Evolutionary conservation across 2,113 vertebrate genomes (phyloP), one percentile per base, ranked within the genome.

Genomic region (Macroglossus sobrinus): DNA sequence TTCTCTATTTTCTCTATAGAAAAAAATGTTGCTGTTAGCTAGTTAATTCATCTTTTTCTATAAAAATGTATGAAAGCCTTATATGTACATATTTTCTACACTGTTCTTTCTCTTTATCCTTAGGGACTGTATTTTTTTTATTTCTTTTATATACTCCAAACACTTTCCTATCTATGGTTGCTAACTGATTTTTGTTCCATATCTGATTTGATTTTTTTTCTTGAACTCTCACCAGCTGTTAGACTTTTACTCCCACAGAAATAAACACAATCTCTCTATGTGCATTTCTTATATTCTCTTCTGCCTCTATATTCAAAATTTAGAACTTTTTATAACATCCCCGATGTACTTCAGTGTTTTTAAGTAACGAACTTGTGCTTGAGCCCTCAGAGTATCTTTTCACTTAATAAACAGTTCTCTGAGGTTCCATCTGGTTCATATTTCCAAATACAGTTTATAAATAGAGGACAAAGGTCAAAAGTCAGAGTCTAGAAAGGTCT

Each of bases 201-300:
- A 75, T 93, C 78, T 89, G 40, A 93, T 81, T 64, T 53, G 21
- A 59, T 28, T 80, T 91, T 91, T 68, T 88, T 95, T 66, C 43
- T 63, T 75, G 30, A 35, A 21, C 35, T 92, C 82, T 45, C 40
- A 21, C 13, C 59, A 64, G 28, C 40, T 84, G 3, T 78, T 85
- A 40, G 78, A 55, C 35, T 89, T 94, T 93, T 91, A 3, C 75
- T 16, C 45, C 28, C n/a, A 7, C 43, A 66, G 50, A 91, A 85
- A 63, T 43, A 45, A 82, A 68, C 14, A 53, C 0, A 6, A 19
- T 7, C 53, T 76, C n/a, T 35, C 35, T 63, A 26, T 45, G 14
- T 33, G 38, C 1, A 22, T 53, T 61, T 75, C n/a, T 94, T 79
- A 30, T 12, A 55, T 71, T 75, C 7, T 38, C 33, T 85, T 93